These are phyloP conservation scores for Otis tarda DNA, from an alignment of 2,113 vertebrate genomes.

Conservation along the genomic window DNA sequence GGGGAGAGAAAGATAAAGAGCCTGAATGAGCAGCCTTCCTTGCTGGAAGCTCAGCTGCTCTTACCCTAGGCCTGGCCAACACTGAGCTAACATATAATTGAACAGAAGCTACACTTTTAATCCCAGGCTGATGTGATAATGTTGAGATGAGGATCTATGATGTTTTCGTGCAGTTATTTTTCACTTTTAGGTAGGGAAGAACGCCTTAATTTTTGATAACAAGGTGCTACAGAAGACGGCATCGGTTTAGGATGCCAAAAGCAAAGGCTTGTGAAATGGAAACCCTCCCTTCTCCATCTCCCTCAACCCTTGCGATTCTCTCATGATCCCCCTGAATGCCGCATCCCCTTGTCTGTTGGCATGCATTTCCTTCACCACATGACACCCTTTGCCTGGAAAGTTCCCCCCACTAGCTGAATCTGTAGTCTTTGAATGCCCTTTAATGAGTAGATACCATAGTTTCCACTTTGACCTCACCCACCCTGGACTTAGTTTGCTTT, in stretches of 20 bases:
- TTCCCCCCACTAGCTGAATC: conserved; percentile 36
- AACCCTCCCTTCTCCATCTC: not conserved
- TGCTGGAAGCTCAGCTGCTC: not conserved
- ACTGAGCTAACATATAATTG: not conserved
- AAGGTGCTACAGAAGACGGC: not conserved
- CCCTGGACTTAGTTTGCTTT: conserved; percentile 74
- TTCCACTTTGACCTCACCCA: conserved; percentile 37
- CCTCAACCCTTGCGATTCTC: conserved; percentile 13
- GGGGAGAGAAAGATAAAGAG: not conserved
- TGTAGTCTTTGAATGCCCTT: conserved; percentile 62
- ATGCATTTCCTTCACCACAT: conserved; percentile 72
- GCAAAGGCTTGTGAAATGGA: not conserved
- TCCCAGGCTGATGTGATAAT: not conserved
- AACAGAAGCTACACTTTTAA: not conserved
- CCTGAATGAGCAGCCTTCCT: not conserved
- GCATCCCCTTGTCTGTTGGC: conserved; percentile 70
- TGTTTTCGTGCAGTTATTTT: not conserved
- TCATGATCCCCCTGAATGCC: conserved; percentile 49
- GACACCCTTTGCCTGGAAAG: conserved; percentile 56
- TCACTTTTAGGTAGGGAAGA: not conserved
- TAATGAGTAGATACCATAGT: conserved; percentile 48
- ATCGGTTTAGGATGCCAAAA: not conserved
- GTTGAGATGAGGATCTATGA: not conserved
- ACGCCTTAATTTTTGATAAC: not conserved
- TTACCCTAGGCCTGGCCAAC: not conserved